Evolutionary conservation across 2,113 vertebrate genomes (phyloP).

Genomic region (Pelecanoides urinatrix): DNA sequence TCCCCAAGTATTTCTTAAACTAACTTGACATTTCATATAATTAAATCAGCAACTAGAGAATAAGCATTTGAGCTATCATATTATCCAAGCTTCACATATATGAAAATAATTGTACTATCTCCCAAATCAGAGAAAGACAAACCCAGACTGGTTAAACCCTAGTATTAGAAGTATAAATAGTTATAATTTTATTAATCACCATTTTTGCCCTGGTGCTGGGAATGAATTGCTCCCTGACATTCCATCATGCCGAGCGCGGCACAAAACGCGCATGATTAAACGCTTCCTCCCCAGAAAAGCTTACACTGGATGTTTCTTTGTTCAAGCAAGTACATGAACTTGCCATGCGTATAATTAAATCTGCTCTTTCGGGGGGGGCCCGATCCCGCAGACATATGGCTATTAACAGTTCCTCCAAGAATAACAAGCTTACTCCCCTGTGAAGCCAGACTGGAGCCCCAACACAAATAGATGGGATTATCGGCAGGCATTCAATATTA

Average conservation of each 20-base stretch:
- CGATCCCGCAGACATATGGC: background rate
- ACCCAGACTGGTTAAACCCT: conserved; percentile 15
- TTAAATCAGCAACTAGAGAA: conserved; percentile 40
- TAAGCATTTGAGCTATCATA: conserved; percentile 38
- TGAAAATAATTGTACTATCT: conserved; percentile 37
- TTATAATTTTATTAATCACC: conserved; percentile 53
- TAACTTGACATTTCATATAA: conserved; percentile 57
- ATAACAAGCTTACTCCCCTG: rapidly evolving
- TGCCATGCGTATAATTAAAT: background rate
- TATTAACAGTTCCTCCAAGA: background rate
- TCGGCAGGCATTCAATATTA: background rate
- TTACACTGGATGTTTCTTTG: background rate
- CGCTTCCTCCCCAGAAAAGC: background rate
- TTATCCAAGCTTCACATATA: background rate
- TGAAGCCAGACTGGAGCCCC: background rate
- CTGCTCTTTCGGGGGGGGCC: background rate
- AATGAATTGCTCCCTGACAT: background rate
- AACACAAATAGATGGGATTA: background rate
- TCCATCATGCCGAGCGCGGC: background rate
- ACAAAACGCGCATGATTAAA: background rate
- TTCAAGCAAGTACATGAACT: background rate
- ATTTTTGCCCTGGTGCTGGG: background rate
- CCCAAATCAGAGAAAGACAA: background rate
- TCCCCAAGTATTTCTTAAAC: conserved; percentile 32
- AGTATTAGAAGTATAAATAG: background rate